phyloP scores from a whole-genome alignment of 2,797 vertebrate species.

The Chloroceryle inda region DNA sequence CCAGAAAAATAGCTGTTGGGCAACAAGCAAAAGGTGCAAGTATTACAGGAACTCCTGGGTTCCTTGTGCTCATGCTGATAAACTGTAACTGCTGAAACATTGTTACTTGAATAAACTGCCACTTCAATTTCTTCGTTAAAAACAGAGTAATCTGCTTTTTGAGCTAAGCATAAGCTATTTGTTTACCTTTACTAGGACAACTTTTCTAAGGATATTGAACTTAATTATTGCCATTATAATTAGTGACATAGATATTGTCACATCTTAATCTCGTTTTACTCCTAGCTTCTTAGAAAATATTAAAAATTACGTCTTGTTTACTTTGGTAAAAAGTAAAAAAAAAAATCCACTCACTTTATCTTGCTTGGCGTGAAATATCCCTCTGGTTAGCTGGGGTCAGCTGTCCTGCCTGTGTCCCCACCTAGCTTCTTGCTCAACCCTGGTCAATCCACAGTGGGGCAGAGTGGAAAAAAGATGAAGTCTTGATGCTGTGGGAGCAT shows the following conservation, averaged over 20 bases:
- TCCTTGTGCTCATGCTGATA: not conserved
- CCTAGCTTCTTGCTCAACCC: not conserved
- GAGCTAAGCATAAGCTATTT: not conserved
- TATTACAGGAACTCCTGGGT: not conserved
- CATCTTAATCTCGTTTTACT: not conserved
- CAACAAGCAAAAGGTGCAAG: not conserved
- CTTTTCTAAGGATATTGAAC: not conserved
- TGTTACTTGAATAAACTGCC: not conserved
- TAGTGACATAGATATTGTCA: not conserved
- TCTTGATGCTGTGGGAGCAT: not conserved
- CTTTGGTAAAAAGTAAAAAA: not conserved
- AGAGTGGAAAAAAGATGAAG: not conserved
- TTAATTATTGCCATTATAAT: not conserved
- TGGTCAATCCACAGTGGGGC: not conserved
- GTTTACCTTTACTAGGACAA: not conserved
- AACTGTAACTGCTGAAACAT: not conserved
- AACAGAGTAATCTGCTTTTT: not conserved
- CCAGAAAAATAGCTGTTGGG: not conserved
- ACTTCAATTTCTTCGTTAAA: not conserved
- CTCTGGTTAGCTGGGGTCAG: not conserved
- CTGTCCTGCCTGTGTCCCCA: not conserved
- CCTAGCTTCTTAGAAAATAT: not conserved
- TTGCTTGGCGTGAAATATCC: not conserved
- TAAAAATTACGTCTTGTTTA: not conserved
- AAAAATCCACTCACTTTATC: not conserved